A percentile compares a stretch with the other conserved stretches of the same genome.
phyloP scores from a whole-genome alignment of 2,797 vertebrate genomes.

The Mus spretus region DNA sequence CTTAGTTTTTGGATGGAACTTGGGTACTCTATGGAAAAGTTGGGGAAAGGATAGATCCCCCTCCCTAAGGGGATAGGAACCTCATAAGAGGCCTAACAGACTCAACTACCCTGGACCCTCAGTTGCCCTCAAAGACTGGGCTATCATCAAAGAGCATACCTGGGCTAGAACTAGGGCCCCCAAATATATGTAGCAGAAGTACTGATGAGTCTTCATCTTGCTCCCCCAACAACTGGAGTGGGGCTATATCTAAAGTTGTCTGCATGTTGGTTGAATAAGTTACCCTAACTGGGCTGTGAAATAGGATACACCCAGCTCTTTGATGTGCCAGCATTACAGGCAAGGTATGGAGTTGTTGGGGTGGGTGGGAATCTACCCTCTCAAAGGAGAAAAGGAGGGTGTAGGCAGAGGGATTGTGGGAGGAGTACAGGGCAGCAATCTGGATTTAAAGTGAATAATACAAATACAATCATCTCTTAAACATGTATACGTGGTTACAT shows the following conservation, averaged over 20 bases:
- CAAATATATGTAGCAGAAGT: background rate
- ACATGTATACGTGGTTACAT: too few species aligned
- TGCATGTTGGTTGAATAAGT: background rate
- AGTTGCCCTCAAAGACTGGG: background rate
- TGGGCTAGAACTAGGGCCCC: background rate
- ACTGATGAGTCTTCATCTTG: background rate
- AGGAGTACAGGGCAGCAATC: too few species aligned
- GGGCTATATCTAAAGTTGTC: background rate
- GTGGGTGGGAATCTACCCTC: too few species aligned
- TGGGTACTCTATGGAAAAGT: too few species aligned
- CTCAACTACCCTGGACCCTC: background rate
- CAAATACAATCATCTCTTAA: too few species aligned
- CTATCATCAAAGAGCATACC: background rate
- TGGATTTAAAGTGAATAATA: too few species aligned
- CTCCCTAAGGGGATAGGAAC: background rate
- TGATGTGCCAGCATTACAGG: too few species aligned
- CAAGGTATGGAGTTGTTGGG: too few species aligned
- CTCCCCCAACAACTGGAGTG: background rate
- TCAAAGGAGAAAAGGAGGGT: too few species aligned
- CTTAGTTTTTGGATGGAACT: background rate
- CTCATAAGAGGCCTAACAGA: background rate
- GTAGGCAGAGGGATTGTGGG: too few species aligned
- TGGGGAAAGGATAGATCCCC: background rate
- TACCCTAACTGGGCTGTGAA: background rate
- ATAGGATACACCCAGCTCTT: too few species aligned